phyloP scores from a whole-genome alignment of 53 echinoderm and acorn worm species.

The Holothuria scabra region DNA sequence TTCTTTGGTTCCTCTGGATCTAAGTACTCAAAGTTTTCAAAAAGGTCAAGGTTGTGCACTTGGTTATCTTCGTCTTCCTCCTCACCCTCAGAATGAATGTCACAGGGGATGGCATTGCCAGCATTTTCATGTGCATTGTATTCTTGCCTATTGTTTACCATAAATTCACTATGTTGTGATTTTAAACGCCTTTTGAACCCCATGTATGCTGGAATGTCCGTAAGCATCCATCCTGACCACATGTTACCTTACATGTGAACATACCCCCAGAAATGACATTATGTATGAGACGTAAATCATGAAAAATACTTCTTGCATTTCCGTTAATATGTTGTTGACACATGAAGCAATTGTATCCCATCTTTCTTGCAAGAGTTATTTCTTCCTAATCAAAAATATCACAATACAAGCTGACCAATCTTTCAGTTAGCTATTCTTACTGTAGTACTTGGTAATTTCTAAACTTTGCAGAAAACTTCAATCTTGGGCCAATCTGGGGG shows the following conservation, averaged over 20 bases:
- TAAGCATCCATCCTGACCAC: constrained; percentile 36
- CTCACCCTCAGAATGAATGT: too few species aligned
- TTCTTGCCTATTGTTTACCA: background rate
- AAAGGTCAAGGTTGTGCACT: too few species aligned
- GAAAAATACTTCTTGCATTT: background rate
- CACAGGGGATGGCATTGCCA: background rate
- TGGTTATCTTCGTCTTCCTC: too few species aligned
- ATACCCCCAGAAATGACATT: constrained; percentile 9
- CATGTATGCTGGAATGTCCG: constrained; percentile 28
- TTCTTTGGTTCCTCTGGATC: background rate
- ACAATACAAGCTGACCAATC: background rate
- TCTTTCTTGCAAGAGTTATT: background rate
- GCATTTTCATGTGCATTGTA: background rate
- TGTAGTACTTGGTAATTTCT: constrained; percentile 4
- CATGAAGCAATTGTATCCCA: background rate
- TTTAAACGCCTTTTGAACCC: constrained; percentile 22
- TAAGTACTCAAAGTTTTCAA: background rate
- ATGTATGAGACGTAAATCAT: constrained; percentile 19
- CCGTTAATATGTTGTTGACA: constrained; percentile 12
- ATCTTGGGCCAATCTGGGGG: background rate
- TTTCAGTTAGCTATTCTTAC: background rate
- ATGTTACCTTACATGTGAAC: constrained; percentile 2
- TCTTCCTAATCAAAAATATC: too few species aligned
- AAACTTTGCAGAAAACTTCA: constrained; percentile 4
- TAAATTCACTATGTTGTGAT: background rate